Evolutionary conservation across 2,888 invertebrate genomes (phyloP).

Genomic region (Parnassius orleans): DNA sequence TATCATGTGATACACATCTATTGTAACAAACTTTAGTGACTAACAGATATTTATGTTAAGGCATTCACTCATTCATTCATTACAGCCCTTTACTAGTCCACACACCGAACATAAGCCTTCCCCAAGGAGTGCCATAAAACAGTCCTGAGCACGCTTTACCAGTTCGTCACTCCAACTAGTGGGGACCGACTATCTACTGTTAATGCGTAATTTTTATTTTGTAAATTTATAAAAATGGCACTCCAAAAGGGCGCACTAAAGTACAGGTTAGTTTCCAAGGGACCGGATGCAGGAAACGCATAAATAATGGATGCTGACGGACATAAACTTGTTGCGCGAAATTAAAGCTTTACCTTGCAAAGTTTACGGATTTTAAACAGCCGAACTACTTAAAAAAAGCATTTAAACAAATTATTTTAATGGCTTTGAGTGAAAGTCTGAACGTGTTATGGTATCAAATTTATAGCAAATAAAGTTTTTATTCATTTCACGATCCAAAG

Average conservation of each 20-base stretch:
- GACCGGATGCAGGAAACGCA: constrained; percentile 22
- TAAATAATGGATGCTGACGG: constrained; percentile 25
- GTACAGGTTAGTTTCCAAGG: constrained; percentile 16
- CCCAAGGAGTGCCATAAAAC: too few relatives aligned
- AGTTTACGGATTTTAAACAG: too few relatives aligned
- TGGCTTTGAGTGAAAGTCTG: constrained; percentile 29
- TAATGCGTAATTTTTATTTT: background rate
- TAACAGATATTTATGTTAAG: too few relatives aligned
- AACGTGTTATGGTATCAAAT: constrained; percentile 48
- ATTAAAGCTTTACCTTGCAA: background rate
- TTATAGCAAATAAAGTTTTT: constrained; percentile 57
- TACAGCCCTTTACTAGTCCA: too few relatives aligned
- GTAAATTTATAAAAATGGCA: background rate
- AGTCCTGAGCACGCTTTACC: too few relatives aligned
- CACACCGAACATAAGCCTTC: too few relatives aligned
- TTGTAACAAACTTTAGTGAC: too few relatives aligned
- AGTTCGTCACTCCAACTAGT: too few relatives aligned
- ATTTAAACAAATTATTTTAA: constrained; percentile 4
- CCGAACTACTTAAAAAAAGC: too few relatives aligned
- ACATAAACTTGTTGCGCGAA: constrained; percentile 23
- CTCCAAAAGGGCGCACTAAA: constrained; percentile 9
- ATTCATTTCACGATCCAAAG: constrained; percentile 46
- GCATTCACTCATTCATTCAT: too few relatives aligned
- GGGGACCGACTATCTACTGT: too few relatives aligned
- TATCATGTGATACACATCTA: too few relatives aligned